Evolutionary conservation across 2,113 vertebrate genomes (phyloP).

Genomic region (Parus major): DNA sequence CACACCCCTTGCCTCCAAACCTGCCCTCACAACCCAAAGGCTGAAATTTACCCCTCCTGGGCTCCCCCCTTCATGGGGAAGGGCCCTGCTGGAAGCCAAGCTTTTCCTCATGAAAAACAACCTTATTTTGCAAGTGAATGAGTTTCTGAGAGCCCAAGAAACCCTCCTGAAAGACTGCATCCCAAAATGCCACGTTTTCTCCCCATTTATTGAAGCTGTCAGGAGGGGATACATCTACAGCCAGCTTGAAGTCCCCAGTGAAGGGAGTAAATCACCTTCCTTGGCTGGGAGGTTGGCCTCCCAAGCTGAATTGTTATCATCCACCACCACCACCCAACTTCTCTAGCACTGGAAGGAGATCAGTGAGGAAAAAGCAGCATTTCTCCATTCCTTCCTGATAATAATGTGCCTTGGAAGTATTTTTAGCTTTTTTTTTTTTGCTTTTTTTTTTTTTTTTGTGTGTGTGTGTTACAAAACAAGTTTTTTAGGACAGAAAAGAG

Average conservation of each 20-base stretch:
- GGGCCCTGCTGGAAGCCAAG: not conserved
- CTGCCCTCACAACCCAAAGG: not conserved
- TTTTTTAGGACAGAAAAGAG: not conserved
- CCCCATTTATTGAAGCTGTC: not conserved
- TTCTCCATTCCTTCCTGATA: not conserved
- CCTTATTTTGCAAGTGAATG: not conserved
- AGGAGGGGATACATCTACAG: not conserved
- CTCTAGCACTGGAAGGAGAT: not conserved
- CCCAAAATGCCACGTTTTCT: not conserved
- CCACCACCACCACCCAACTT: not conserved
- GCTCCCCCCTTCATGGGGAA: not conserved
- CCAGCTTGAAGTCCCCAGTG: too few species aligned
- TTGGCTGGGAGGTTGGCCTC: not conserved
- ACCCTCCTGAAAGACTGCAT: not conserved
- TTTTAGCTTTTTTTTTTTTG: not conserved
- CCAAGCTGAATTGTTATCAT: not conserved
- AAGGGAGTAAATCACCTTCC: not conserved
- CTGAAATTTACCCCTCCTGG: not conserved
- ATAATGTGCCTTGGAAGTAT: not conserved
- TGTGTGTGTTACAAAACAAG: not conserved
- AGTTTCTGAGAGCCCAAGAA: not conserved
- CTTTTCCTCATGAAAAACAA: not conserved
- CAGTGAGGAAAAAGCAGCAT: not conserved
- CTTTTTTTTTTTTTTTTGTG: not conserved
- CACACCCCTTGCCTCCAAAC: not conserved